Base-by-base conservation (phyloP, 2,888 invertebrate genomes). In the Cybosia mesomella region DNA sequence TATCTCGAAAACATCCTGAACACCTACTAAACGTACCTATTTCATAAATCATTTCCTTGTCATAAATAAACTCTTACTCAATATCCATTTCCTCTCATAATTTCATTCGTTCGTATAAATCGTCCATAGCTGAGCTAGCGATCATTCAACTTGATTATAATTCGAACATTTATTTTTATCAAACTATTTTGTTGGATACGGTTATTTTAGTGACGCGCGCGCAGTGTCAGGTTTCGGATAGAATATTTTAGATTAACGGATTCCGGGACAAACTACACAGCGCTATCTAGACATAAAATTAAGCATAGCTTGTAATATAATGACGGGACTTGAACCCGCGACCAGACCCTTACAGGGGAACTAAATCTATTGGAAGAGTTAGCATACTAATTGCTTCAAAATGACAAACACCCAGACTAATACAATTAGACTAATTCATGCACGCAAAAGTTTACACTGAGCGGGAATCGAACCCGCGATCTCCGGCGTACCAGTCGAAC, bases 111-210 rank as follows among this genome's bases (percentile, higher is more conserved):
- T 43, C 28, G 62, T 57, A 43, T 58, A 57, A 57, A 49, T 58
- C 34, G 15, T 39, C 34, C 10, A 43, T 58, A 28, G 21, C 28
- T 64, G 58, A 54, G n/a, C 11, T 60, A 10, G 32, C 36, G 69
- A 67, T 60, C 77, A 22, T 79, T 79, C 65, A 76, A 74, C 80
- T 68, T 68, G 15, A 4, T 18, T 61, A 49, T 59, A 59, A 64
- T 70, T 68, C 34, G 28, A 8, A n/a, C 32, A 63, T 65, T 68
- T 71, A 67, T 67, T 68, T 74, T 54, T 62, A 73, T 60, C 58
- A 18, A 60, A 60, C 66, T 65, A 76, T 68, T 78, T 79, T 76
- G 65, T 75, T 72, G 65, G 70, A 76, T 70, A 28, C 58, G 9
- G 64, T 69, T 79, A 77, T 78, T 76, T 79, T 74, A 67, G 59